Evolutionary conservation across 2,888 invertebrate species (phyloP).

Genomic region (Cancer borealis): DNA sequence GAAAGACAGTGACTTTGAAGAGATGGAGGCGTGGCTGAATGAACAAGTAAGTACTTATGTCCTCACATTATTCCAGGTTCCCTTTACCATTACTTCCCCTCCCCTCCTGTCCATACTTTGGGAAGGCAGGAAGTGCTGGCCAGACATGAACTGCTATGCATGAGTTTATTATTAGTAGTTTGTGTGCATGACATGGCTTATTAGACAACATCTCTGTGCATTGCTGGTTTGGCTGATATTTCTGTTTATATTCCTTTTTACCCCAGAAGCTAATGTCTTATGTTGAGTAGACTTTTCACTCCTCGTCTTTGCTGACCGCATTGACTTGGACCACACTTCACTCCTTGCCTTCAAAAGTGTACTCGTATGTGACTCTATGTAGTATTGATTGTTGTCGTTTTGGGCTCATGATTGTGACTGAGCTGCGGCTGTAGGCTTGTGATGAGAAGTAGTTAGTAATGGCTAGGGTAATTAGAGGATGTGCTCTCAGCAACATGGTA

Average conservation of each 20-base stretch:
- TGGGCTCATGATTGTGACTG: neutral
- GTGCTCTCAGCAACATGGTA: neutral
- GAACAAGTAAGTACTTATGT: conserved; percentile 85
- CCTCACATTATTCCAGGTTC: neutral
- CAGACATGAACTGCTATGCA: neutral
- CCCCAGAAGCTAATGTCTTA: neutral
- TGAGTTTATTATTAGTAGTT: neutral
- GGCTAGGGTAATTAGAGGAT: neutral
- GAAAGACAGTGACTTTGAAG: conserved; percentile 92
- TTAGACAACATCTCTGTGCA: neutral
- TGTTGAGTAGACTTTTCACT: neutral
- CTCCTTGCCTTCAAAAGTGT: neutral
- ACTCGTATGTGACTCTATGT: neutral
- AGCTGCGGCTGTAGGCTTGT: neutral
- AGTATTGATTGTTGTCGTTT: neutral
- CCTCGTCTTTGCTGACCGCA: neutral
- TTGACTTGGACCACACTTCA: conserved; percentile 18
- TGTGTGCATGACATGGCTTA: neutral
- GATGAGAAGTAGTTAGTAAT: neutral
- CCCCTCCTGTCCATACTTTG: neutral
- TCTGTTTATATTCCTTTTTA: neutral
- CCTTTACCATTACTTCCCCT: neutral
- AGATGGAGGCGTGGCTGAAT: conserved; percentile 96
- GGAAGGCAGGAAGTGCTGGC: neutral
- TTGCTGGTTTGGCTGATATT: neutral